phyloP scores from a whole-genome alignment of 2,797 vertebrate genomes.

The Mormyrus proboscirostris region DNA sequence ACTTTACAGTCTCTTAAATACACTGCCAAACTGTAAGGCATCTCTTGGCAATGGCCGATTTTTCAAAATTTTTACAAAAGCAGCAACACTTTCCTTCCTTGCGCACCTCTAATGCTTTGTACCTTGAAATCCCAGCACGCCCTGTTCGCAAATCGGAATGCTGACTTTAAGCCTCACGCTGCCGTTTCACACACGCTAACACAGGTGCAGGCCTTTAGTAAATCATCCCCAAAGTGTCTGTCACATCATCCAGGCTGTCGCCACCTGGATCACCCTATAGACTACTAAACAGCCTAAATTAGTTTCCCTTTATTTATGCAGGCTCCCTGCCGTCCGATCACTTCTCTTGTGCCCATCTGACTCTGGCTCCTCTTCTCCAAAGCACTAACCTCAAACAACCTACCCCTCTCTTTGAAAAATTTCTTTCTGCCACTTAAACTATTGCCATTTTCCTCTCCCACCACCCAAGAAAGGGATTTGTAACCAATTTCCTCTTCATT shows the following conservation, averaged over 20 bases:
- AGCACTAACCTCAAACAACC: background rate
- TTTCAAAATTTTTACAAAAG: background rate
- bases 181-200: background rate
- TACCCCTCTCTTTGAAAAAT: background rate
- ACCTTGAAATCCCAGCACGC: background rate
- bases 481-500: background rate
- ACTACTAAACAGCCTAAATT: background rate
- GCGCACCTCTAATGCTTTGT: background rate
- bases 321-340: background rate
- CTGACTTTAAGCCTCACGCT: background rate
- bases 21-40: background rate
- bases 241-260: background rate
- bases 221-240: background rate
- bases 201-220: background rate
- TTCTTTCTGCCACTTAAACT: background rate
- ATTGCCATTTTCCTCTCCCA: background rate
- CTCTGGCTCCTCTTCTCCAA: background rate
- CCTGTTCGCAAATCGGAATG: background rate
- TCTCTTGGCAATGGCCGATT: background rate
- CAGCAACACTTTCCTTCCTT: background rate
- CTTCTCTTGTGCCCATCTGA: background rate
- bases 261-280: background rate
- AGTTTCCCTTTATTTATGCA: background rate
- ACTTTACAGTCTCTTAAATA: background rate
- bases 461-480: slow-evolving; percentile 4